Conservation (phyloP, 2,113 vertebrate species). For the Capreolus pygargus region DNA sequence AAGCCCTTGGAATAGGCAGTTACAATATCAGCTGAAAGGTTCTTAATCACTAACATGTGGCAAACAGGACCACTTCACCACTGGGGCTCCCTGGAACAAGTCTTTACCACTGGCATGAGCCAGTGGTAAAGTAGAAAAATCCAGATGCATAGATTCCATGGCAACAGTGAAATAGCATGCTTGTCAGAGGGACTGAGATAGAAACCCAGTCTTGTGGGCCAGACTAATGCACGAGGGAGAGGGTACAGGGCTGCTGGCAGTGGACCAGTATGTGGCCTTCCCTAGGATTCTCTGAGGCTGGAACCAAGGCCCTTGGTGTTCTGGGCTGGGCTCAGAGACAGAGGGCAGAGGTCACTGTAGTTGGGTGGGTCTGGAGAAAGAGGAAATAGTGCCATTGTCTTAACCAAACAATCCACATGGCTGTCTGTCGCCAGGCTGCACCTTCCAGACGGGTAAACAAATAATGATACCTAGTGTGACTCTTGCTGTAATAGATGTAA, state of each 20-base stretch:
- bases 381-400: conserved; percentile 50
- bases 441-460: conserved; percentile 52
- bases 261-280: neutral
- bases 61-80: neutral
- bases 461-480: neutral
- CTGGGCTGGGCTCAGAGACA: neutral
- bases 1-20: neutral
- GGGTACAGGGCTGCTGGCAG: neutral
- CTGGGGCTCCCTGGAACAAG: neutral
- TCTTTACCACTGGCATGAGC: neutral
- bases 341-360: neutral
- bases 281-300: neutral
- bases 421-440: conserved; percentile 42
- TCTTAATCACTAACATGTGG: neutral
- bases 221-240: neutral
- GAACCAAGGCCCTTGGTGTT: neutral
- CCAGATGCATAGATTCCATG: neutral
- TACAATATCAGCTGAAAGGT: neutral
- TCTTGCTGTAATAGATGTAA: neutral
- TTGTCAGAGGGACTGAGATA: neutral
- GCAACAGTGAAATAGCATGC: neutral
- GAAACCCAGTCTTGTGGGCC: neutral
- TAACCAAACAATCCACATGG: conserved; percentile 56
- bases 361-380: conserved; percentile 31
- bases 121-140: neutral